These are phyloP conservation scores for Lobophora halterata DNA, from an alignment of 2,888 invertebrate species.

Conservation along the genomic window DNA sequence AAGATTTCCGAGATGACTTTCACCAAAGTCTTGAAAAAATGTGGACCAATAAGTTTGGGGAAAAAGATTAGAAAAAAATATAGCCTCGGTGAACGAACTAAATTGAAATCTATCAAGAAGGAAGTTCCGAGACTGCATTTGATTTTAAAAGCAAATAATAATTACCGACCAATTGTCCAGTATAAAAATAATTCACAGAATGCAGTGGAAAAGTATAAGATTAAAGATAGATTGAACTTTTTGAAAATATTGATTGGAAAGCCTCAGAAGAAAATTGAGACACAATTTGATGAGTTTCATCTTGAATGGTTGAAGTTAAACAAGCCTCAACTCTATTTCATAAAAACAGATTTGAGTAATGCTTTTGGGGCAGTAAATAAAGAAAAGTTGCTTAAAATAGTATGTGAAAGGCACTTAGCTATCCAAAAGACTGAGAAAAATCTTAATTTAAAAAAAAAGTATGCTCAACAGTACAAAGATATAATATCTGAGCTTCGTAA, in stretches of 20 bases:
- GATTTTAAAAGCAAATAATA: conserved; percentile 58
- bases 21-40: conserved; percentile 52
- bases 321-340: conserved; percentile 66
- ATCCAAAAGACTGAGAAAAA: conserved; percentile 52
- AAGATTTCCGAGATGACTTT: conserved; percentile 55
- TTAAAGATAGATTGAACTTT: conserved; percentile 57
- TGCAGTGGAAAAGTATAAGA: conserved; percentile 52
- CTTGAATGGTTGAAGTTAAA: conserved; percentile 52
- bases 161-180: conserved; percentile 64
- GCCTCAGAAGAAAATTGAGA: conserved; percentile 48
- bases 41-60: conserved; percentile 46
- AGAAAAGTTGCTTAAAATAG: conserved; percentile 53
- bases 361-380: conserved; percentile 74
- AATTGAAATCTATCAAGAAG: conserved; percentile 46
- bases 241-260: conserved; percentile 50
- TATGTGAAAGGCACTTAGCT: conserved; percentile 48
- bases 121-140: conserved; percentile 64
- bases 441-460: conserved; percentile 48
- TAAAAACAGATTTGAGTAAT: conserved; percentile 72
- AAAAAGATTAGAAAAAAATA: conserved; percentile 46
- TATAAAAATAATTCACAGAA: conserved; percentile 52
- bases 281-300: conserved; percentile 46
- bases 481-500: conserved; percentile 57
- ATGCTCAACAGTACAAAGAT: conserved; percentile 57
- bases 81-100: conserved; percentile 39